These are phyloP conservation scores for Petrocephalus sullivani DNA, from an alignment of 2,797 vertebrate species.

Conservation along the genomic window DNA sequence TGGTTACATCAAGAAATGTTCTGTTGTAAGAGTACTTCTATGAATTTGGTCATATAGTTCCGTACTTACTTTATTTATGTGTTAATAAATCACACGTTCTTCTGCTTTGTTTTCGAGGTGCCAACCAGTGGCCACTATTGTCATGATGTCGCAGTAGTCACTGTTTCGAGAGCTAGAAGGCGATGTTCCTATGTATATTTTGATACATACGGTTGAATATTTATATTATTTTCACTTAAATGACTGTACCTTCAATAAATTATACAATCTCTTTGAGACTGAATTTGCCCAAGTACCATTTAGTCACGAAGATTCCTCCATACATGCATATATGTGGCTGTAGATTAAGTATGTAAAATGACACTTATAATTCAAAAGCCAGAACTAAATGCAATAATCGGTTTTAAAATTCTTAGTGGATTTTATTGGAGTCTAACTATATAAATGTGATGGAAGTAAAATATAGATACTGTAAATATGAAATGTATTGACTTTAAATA, in stretches of 20 bases:
- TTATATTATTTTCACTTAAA: constrained; percentile 64
- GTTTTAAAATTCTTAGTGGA: constrained; percentile 56
- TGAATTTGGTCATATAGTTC: constrained; percentile 74
- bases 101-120: constrained; percentile 55
- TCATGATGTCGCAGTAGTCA: constrained; percentile 67
- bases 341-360: constrained; percentile 34
- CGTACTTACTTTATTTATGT: constrained; percentile 81
- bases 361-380: constrained; percentile 46
- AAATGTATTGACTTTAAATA: constrained; percentile 63
- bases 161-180: constrained; percentile 25
- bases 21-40: constrained; percentile 72
- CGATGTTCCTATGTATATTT: constrained; percentile 84
- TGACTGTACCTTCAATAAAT: constrained; percentile 65
- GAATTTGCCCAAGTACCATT: constrained; percentile 54
- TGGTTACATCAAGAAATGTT: constrained; percentile 85
- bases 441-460: constrained; percentile 44
- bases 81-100: constrained; percentile 54
- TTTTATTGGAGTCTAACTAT: constrained; percentile 53
- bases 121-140: constrained; percentile 57
- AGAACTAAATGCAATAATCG: constrained; percentile 45
- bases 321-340: constrained; percentile 49
- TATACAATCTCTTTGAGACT: constrained; percentile 62
- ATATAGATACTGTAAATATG: constrained; percentile 63
- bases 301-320: constrained; percentile 63
- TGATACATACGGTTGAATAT: constrained; percentile 72